phyloP scores from a whole-genome alignment of 1,140 invertebrate genomes.

The Lanistes nyassanus region DNA sequence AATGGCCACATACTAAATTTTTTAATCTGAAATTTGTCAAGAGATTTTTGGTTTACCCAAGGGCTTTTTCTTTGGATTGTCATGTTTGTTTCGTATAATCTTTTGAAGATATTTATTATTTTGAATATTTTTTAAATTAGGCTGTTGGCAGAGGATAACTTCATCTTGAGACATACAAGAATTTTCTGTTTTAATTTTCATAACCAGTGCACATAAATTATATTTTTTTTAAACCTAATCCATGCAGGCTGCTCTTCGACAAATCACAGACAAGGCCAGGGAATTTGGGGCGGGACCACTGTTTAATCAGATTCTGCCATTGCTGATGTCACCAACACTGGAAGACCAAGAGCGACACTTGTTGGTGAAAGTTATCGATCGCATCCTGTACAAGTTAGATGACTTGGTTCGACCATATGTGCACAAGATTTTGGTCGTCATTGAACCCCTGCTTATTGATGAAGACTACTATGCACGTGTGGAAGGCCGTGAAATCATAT shows the following conservation, averaged over 20 bases:
- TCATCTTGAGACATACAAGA: too few species aligned
- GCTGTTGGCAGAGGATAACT: too few species aligned
- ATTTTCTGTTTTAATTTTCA: too few species aligned
- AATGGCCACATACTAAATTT: too few species aligned
- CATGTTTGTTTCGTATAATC: too few species aligned
- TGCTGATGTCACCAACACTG: conserved; percentile 98
- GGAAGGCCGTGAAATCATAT: conserved; percentile 99
- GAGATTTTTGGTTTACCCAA: too few species aligned
- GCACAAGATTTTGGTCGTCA: conserved; percentile 99
- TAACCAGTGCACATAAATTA: neutral
- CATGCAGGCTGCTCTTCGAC: conserved; percentile 81
- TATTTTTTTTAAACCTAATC: conserved; percentile 20
- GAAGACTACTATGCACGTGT: conserved; percentile 99
- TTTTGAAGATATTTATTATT: too few species aligned
- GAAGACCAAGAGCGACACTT: conserved; percentile 99
- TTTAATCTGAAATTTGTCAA: too few species aligned
- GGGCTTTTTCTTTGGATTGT: too few species aligned
- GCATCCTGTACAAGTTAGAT: conserved; percentile 98
- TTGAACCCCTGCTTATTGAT: conserved; percentile 98
- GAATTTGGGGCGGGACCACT: conserved; percentile 98
- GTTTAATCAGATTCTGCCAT: conserved; percentile 98
- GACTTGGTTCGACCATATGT: conserved; percentile 99
- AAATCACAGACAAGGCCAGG: conserved; percentile 98
- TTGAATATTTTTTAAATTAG: too few species aligned
- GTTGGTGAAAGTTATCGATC: conserved; percentile 98